Percentiles rank a stretch among this genome's conserved stretches.
Evolutionary conservation across 1,140 invertebrate species (phyloP).

Genomic region (Scaptomyza montana): DNA sequence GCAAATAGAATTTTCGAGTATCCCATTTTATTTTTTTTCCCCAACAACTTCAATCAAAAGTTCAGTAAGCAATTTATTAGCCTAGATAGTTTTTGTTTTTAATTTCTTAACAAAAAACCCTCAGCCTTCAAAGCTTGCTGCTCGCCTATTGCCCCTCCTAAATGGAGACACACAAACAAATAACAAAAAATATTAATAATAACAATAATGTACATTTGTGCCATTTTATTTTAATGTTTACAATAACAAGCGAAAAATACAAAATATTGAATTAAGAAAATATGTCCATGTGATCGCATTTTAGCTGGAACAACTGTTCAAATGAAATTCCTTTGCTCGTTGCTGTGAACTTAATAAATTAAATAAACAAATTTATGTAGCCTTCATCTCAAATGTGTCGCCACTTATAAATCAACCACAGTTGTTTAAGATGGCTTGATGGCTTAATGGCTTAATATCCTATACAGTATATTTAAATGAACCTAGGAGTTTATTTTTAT

Average conservation of each 20-base stretch:
- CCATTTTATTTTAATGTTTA: conserved; percentile 56
- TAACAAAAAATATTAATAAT: neutral
- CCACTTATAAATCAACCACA: conserved; percentile 62
- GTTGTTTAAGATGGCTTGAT: conserved; percentile 40
- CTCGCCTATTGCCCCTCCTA: conserved; percentile 7
- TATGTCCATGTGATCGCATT: conserved; percentile 30
- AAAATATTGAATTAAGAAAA: conserved; percentile 21
- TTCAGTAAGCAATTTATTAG: no score
- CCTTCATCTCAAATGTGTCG: conserved; percentile 36
- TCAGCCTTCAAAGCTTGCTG: no score
- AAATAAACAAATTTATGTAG: conserved; percentile 31
- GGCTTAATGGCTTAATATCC: no score
- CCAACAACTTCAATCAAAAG: no score
- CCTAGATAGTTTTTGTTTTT: no score
- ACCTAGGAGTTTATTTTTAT: conserved; percentile 44
- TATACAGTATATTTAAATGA: neutral
- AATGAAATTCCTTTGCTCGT: conserved; percentile 50
- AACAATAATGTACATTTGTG: conserved; percentile 41
- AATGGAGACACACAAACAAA: conserved; percentile 5
- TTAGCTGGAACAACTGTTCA: conserved; percentile 60
- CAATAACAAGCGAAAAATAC: conserved; percentile 5
- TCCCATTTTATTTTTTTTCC: neutral
- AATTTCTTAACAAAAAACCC: no score
- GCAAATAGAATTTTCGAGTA: conserved; percentile 8
- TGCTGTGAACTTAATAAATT: conserved; percentile 52